Evolutionary conservation across 53 echinoderm and acorn worm genomes (phyloP).

Genomic region (Crossaster papposus): DNA sequence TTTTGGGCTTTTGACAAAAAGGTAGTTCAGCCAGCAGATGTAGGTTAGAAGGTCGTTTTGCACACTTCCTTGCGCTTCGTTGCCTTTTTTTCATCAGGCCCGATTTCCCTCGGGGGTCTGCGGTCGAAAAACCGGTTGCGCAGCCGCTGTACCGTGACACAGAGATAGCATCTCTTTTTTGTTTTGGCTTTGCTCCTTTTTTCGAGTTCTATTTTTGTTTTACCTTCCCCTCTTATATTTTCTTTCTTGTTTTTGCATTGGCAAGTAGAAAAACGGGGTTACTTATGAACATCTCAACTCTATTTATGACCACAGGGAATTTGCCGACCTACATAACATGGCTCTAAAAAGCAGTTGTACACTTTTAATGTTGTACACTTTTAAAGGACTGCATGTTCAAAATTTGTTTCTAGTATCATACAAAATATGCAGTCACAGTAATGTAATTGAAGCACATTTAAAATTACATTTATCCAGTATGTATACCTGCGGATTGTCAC

Average conservation of each 20-base stretch:
- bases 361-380: no score
- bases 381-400: no score
- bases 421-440: no score
- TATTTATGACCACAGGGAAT: neutral
- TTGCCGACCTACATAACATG: neutral
- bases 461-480: no score
- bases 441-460: no score
- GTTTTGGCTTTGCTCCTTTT: neutral
- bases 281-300: neutral
- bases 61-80: neutral
- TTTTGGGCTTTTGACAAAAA: neutral
- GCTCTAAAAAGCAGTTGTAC: no score
- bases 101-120: constrained; percentile 3
- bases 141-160: neutral
- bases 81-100: neutral
- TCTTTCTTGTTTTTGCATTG: neutral
- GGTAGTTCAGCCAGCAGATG: neutral
- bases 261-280: neutral
- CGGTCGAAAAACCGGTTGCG: neutral
- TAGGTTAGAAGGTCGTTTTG: neutral
- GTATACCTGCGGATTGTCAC: no score
- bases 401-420: no score
- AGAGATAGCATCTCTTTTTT: no score
- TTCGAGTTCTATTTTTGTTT: neutral
- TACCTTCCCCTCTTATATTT: neutral